These are phyloP conservation scores for Halcyon chelicuti DNA, from an alignment of 2,797 vertebrate genomes.

Conservation along the genomic window DNA sequence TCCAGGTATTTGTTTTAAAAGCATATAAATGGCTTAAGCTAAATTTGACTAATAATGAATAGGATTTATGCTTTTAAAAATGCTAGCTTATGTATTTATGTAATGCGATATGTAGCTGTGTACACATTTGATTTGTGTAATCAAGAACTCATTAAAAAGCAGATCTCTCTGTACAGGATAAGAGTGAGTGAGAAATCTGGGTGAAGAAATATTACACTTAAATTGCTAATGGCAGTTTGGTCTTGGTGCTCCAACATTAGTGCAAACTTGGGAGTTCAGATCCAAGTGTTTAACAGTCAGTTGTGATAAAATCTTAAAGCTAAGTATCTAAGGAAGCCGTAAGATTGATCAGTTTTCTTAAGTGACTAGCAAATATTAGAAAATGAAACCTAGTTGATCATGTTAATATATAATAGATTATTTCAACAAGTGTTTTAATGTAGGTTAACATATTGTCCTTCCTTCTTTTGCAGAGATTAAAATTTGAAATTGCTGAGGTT, in stretches of 20 bases:
- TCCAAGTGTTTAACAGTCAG: not conserved
- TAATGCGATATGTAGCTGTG: not conserved
- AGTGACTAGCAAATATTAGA: not conserved
- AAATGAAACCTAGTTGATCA: not conserved
- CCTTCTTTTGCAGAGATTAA: constrained; percentile 87
- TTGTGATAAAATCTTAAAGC: not conserved
- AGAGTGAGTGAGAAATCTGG: not conserved
- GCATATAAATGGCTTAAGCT: not conserved
- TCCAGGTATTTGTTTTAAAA: not conserved
- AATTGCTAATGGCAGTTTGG: not conserved
- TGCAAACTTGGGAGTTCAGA: not conserved
- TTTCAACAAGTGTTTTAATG: not conserved
- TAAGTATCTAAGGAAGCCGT: not conserved
- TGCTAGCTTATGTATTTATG: not conserved
- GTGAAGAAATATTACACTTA: not conserved
- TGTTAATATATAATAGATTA: not conserved
- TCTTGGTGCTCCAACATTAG: not conserved
- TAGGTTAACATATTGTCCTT: not conserved
- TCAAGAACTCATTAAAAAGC: not conserved
- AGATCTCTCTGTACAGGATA: not conserved
- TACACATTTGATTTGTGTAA: not conserved
- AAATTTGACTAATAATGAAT: not conserved
- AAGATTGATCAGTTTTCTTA: not conserved
- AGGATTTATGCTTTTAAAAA: not conserved
- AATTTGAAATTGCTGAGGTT: constrained; percentile 97